Evolutionary conservation across 2,797 vertebrate species (phyloP), one percentile per base, ranked within the genome.

Genomic region (Melanotaenia boesemani): DNA sequence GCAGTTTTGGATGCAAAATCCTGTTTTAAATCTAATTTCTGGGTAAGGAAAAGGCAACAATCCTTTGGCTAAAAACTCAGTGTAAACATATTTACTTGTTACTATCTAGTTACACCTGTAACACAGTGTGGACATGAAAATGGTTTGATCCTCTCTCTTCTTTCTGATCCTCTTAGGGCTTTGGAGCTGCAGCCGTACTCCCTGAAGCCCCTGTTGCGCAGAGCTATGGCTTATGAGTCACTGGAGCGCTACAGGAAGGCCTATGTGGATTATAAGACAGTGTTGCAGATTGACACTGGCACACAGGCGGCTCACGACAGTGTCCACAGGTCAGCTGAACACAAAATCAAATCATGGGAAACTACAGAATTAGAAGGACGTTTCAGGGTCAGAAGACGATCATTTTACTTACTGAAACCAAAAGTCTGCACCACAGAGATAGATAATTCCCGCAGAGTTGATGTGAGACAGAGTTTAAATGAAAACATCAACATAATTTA

Each of bases 221-320:
- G 98, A 74, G 98, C 97, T 0, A 92, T 96, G 93, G 98, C 98
- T 13, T 95, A 95, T 34, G 98, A 99, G 83, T 94, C 95, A 2
- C 82, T 98, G 92, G 98, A 99, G 90, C 95, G 95, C 15, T 99
- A 98, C 87, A 92, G 87, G 20, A 95, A 94, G 75, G 98, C 98
- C 7, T 99, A 99, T 1, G 89, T 97, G 84, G 98, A 99, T 93
- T 98, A 96, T 81, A 99, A 98, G 89, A 98, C 95, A 0, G 95
- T 96, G 46, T 91, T 99, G 48, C 97, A 99, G 90, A 95, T 98
- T 50, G 97, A 99, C 86, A 94, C 91, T 55, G 92, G 94, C 26
- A 92, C 98, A 75, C 97, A 97, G 64, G 90, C 95, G 6, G 98
- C 98, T 74, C 95, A 96, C 0, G 97, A 98, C 82, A 96, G 97